These are phyloP conservation scores for Limnodromus scolopaceus DNA, from an alignment of 2,797 vertebrate species.

Conservation along the genomic window DNA sequence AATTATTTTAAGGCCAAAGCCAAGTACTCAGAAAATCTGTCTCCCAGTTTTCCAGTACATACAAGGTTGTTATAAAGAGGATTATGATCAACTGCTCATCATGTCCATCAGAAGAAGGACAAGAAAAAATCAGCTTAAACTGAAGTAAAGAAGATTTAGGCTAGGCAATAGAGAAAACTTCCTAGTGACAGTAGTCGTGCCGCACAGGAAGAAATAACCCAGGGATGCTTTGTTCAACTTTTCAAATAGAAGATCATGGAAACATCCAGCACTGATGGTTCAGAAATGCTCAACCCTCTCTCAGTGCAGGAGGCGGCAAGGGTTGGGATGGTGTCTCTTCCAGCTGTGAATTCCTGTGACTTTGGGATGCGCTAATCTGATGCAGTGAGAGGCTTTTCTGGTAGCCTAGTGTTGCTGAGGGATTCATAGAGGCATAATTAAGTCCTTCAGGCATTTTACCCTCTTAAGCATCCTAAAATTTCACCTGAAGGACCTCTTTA, in stretches of 20 bases:
- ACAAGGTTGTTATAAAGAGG: slow-evolving; percentile 37
- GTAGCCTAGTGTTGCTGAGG: neutral
- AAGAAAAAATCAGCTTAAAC: slow-evolving; percentile 56
- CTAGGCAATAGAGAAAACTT: neutral
- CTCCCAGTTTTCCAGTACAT: neutral
- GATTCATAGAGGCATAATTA: neutral
- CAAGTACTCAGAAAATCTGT: neutral
- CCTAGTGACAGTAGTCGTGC: neutral
- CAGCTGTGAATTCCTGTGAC: neutral
- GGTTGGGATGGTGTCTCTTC: neutral
- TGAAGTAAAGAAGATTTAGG: slow-evolving; percentile 55
- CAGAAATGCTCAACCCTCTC: neutral
- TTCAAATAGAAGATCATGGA: neutral
- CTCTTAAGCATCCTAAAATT: neutral
- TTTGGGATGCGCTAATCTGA: neutral
- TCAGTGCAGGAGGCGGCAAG: neutral
- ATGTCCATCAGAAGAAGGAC: slow-evolving; percentile 32
- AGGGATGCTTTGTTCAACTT: neutral
- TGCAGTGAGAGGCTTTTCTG: neutral
- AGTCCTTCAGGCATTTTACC: neutral
- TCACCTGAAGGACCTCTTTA: neutral
- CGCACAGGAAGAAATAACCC: neutral
- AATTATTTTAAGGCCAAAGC: neutral
- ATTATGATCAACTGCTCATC: slow-evolving; percentile 42
- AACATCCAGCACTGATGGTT: neutral